Base-by-base conservation (phyloP, 2,888 invertebrate species). In the Pyrocoelia pectoralis region DNA sequence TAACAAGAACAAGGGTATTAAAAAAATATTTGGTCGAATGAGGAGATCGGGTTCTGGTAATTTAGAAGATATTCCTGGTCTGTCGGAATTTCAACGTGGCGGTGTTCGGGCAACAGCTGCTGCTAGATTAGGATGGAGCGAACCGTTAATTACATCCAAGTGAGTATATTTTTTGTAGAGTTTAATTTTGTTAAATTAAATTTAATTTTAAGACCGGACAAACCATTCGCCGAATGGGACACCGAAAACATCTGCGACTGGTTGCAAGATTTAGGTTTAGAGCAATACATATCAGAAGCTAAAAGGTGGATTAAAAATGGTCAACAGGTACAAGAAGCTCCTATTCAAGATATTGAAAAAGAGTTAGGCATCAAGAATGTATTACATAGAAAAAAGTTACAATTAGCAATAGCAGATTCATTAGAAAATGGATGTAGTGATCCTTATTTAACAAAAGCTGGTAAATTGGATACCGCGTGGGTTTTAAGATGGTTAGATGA, bases 401-500 rank as follows among this genome's bases (percentile, higher is more conserved):
- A 92, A 49, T 82, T 97, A 61, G 90, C 89, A 0, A 80, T 91
- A 6, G 86, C 88, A 6, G 90, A 90, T 73, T 75, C 89, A 18
- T 82, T 87, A 74, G 82, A 82, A 56, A 80, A 80, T 58, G 76
- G 76, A 28, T 78, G 78, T 1, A 80, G 78, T 59, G 81, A 81
- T 69, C 75, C 75, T 2, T 77, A 71, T 58, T 70, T 81, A 38
- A 63, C 72, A 2, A 74, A 76, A 72, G 80, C 81, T 4, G 80
- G 81, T 69, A 70, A 76, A 68, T 80, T 96, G 70, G 95, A 95
- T 82, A 86, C 89, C 18, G 88, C 91, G 56, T 93, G 93, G 92
- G 82, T 93, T 67, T 84, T 94, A 73, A 88, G 94, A 61, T 99
- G 99, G 99, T 82, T 99, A 68, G 99, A 99, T 80, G 98, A 99